phyloP scores from a whole-genome alignment of 2,113 vertebrate genomes.

The Tautogolabrus adspersus region DNA sequence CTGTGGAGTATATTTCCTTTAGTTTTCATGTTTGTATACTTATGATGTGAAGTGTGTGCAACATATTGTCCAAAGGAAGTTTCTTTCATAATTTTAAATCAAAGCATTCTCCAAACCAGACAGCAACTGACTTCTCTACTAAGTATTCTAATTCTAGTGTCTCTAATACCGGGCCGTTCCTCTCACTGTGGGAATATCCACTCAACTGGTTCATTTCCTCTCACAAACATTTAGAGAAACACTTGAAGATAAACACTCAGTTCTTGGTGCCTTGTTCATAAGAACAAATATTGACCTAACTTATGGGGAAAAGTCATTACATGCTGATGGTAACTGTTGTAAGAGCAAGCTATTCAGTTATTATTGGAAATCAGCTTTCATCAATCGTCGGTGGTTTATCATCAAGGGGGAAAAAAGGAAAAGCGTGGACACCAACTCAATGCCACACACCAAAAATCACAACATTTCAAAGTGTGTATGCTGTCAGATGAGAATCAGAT shows the following conservation, averaged over 20 bases:
- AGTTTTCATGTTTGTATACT: too few species aligned
- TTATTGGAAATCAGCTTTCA: not conserved
- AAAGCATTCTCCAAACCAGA: not conserved
- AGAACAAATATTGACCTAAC: not conserved
- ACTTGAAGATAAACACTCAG: not conserved
- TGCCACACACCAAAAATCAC: not conserved
- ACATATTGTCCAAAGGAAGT: too few species aligned
- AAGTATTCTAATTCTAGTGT: not conserved
- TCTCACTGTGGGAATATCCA: conserved; percentile 32
- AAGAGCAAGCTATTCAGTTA: not conserved
- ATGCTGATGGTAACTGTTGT: not conserved
- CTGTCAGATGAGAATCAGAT: too few species aligned
- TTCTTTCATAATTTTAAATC: too few species aligned
- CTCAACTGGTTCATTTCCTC: conserved; percentile 40
- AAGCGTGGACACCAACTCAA: not conserved
- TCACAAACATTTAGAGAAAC: conserved; percentile 43
- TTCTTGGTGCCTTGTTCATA: not conserved
- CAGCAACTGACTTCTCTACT: not conserved
- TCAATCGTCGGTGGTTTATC: not conserved
- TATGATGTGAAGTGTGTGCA: too few species aligned
- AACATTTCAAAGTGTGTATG: not conserved
- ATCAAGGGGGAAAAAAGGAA: not conserved
- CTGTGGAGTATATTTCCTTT: conserved; percentile 9
- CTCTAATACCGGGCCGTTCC: not conserved
- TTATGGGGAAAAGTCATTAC: conserved; percentile 35